Evolutionary conservation across 2,113 vertebrate genomes (phyloP).

Genomic region (Papio anubis): DNA sequence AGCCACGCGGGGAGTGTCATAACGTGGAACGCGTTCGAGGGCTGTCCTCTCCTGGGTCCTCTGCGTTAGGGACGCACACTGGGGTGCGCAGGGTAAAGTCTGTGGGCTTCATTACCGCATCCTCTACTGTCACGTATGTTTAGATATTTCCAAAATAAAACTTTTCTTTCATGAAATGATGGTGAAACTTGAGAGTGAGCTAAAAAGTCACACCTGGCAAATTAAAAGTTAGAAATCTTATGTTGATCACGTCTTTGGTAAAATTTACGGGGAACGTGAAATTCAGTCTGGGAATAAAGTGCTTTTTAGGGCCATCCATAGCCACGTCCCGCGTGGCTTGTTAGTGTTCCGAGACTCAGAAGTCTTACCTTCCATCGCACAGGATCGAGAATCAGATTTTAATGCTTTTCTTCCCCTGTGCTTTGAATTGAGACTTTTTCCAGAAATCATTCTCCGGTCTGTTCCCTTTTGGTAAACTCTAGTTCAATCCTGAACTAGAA

Average conservation of each 20-base stretch:
- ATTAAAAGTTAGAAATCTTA: background rate
- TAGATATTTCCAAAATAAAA: background rate
- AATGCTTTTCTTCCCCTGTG: background rate
- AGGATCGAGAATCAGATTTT: background rate
- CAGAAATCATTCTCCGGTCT: background rate
- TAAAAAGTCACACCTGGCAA: background rate
- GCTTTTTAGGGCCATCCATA: too few species aligned
- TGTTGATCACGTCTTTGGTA: background rate
- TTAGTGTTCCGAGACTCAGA: background rate
- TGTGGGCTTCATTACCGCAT: background rate
- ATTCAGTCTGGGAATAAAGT: background rate
- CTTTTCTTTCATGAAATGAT: background rate
- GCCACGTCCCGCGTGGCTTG: fast-evolving
- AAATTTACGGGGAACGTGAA: background rate
- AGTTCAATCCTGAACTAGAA: too few species aligned
- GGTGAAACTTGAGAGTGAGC: background rate
- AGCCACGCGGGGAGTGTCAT: background rate
- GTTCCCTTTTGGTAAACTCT: background rate
- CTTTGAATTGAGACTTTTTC: background rate
- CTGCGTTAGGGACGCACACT: fast-evolving
- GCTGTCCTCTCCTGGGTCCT: background rate
- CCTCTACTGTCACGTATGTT: background rate
- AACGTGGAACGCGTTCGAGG: too few species aligned
- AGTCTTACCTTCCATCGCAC: background rate
- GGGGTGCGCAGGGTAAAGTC: background rate